phyloP scores from a whole-genome alignment of 2,113 vertebrate genomes.

The Podiceps cristatus region DNA sequence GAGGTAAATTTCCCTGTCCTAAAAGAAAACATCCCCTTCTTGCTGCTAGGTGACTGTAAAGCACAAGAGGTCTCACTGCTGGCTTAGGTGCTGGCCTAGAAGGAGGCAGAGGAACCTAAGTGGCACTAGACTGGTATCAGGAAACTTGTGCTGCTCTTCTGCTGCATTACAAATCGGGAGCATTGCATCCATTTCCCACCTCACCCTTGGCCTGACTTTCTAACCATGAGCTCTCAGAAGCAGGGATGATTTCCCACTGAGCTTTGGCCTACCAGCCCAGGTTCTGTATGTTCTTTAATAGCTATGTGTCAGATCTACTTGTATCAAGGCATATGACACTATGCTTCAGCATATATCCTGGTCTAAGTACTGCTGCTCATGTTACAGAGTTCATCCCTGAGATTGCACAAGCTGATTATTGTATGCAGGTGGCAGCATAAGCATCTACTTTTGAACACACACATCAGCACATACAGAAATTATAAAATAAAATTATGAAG shows the following conservation, averaged over 20 bases:
- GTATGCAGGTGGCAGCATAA: constrained; percentile 67
- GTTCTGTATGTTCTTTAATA: background rate
- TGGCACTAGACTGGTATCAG: background rate
- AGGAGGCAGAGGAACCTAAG: background rate
- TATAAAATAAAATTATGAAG: background rate
- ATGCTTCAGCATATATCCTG: background rate
- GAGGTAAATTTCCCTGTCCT: background rate
- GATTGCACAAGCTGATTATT: constrained; percentile 38
- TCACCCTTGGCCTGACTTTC: background rate
- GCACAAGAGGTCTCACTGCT: background rate
- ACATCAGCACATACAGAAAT: background rate
- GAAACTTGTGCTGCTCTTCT: background rate
- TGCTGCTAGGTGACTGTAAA: background rate
- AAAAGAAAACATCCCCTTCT: background rate
- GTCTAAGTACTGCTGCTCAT: background rate
- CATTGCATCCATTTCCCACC: background rate
- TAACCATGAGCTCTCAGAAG: background rate
- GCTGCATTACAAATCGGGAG: background rate
- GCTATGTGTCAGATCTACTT: background rate
- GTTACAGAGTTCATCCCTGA: background rate
- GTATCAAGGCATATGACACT: background rate
- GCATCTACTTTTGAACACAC: constrained; percentile 17
- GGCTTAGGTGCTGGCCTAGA: background rate
- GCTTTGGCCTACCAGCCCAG: background rate
- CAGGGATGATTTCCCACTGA: background rate